Base-by-base conservation (phyloP, 2,113 vertebrate genomes). In the Sarotherodon lohbergeri region DNA sequence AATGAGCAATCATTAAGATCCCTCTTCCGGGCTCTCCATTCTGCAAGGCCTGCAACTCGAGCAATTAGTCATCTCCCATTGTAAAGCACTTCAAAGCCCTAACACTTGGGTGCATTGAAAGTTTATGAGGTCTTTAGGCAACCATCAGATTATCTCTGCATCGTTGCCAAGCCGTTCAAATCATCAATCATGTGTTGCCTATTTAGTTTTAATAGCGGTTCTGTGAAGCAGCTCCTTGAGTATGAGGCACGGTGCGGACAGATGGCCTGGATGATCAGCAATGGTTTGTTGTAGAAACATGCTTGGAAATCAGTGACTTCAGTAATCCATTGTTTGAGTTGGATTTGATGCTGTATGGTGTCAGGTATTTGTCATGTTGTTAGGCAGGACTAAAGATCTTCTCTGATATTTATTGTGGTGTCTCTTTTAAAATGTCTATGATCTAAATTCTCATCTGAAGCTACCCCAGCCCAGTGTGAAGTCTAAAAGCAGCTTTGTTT, bases 1-100 rank as follows among this genome's bases (percentile, higher is more conserved):
- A 94, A 96, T 94, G 93, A 94, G 93, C 92, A 90, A 92, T 93
- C 93, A 90, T 96, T 96, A 93, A 89, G 85, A 93, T 85, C 86
- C 86, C 36, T 90, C 90, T 92, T 87, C 84, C 87, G 71, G 86
- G 80, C 92, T 90, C 82, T 76, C 81, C 34, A 27, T 76, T 89
- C 91, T 90, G 86, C 86, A 48, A 50, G 29, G 41, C 91, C 73
- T 54, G 80, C 86, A 90, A 82, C 90, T 89, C 66, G 7, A 85
- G 93, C 90, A 95, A 91, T 95, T 95, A 92, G 86, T 90, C 89
- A 32, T 79, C 63, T 88, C 81, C 82, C 52, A 81, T 85, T 68
- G 61, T 84, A 87, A 94, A 92, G 88, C 85, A 82, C 90, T 91
- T 94, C 87, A 84, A 92, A 93, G 93, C 88, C 66, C 85, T 61